Evolutionary conservation across 2,888 invertebrate genomes (phyloP).

Genomic region (Netelia fuscicornis): DNA sequence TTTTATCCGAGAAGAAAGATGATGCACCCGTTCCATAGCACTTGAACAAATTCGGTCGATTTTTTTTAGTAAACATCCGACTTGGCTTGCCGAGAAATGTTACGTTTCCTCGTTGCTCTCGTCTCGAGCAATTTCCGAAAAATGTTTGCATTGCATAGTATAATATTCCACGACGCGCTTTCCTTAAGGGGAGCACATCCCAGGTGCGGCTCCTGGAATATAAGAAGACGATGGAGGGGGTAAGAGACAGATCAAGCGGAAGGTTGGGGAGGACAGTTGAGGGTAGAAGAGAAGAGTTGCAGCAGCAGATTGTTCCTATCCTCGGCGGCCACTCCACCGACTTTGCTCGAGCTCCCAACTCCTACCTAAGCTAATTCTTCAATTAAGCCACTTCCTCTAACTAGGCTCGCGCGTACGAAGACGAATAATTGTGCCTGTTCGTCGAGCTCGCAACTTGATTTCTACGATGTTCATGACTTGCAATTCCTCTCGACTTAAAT

Average conservation of each 20-base stretch:
- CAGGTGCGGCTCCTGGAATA: slow-evolving; percentile 9
- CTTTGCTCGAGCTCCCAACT: slow-evolving; percentile 61
- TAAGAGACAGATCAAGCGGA: neutral
- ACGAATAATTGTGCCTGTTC: slow-evolving; percentile 73
- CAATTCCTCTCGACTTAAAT: slow-evolving; percentile 2
- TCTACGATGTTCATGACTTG: slow-evolving; percentile 59
- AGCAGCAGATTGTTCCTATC: slow-evolving; percentile 54
- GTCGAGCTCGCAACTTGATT: slow-evolving; percentile 66
- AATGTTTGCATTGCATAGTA: slow-evolving; percentile 15
- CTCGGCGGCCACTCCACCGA: slow-evolving; percentile 43
- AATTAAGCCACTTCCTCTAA: slow-evolving; percentile 78
- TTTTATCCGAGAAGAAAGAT: neutral
- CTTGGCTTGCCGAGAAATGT: neutral
- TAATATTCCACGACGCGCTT: slow-evolving; percentile 9
- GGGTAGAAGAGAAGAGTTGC: slow-evolving; percentile 17
- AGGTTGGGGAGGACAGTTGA: slow-evolving; percentile 19
- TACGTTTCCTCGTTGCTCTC: neutral
- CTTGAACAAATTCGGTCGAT: neutral
- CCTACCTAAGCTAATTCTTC: slow-evolving; percentile 76
- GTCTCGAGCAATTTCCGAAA: neutral
- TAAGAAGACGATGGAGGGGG: neutral
- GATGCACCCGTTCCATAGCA: neutral
- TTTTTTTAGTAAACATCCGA: neutral
- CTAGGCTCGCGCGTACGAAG: slow-evolving; percentile 70
- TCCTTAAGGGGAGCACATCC: neutral